These are phyloP conservation scores for Capreolus pygargus DNA, from an alignment of 2,113 vertebrate species.

Conservation along the genomic window DNA sequence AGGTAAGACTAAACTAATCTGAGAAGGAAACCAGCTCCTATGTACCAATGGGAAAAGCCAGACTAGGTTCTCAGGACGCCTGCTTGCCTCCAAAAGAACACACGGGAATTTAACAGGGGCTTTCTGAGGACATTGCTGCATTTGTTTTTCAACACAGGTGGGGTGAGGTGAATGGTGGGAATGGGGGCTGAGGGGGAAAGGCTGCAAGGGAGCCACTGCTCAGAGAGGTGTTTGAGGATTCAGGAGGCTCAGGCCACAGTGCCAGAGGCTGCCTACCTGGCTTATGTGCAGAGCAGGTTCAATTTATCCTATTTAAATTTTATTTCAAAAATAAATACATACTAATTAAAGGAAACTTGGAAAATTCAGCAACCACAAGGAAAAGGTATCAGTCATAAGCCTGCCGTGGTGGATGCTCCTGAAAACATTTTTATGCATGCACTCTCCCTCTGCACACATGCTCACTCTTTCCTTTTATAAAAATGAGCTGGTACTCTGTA, in stretches of 20 bases:
- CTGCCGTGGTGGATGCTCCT: background rate
- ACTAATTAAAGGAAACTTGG: background rate
- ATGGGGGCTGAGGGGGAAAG: fast-evolving
- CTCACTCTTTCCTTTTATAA: background rate
- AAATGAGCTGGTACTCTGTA: background rate
- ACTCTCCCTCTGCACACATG: background rate
- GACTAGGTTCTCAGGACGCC: background rate
- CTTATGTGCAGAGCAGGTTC: background rate
- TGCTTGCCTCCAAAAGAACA: background rate
- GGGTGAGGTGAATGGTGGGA: background rate
- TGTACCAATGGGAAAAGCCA: background rate
- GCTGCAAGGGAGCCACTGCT: background rate
- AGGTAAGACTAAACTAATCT: background rate
- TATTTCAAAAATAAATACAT: background rate
- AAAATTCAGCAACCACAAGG: background rate
- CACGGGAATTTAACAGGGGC: background rate
- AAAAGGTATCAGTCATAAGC: background rate
- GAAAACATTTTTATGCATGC: background rate
- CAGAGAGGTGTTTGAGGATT: background rate
- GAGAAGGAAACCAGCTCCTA: background rate
- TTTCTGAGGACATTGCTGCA: background rate
- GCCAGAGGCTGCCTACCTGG: background rate
- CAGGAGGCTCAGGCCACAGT: background rate
- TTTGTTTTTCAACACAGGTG: background rate
- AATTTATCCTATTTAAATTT: background rate